Conservation (phyloP, 2,113 vertebrate species). For the Thryonomys swinderianus region DNA sequence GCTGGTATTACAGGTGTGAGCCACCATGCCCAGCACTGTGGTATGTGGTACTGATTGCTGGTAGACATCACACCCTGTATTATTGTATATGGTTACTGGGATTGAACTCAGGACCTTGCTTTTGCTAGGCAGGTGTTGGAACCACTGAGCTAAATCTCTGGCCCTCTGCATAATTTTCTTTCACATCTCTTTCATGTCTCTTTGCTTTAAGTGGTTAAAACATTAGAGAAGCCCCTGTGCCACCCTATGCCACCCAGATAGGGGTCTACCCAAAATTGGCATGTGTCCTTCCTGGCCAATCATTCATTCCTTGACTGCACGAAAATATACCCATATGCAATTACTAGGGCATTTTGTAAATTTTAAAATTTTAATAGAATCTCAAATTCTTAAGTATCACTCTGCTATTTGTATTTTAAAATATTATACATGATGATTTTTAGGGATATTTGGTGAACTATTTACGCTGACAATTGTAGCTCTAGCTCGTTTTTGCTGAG, state of each 20-base stretch:
- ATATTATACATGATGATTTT: not conserved
- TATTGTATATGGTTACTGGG: too few species aligned
- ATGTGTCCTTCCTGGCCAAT: not conserved
- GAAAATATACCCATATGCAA: not conserved
- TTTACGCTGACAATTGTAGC: not conserved
- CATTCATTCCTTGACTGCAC: not conserved
- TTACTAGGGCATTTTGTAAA: too few species aligned
- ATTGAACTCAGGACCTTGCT: too few species aligned
- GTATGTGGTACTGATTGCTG: too few species aligned
- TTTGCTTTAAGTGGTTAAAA: not conserved
- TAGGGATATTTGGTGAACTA: constrained; percentile 3
- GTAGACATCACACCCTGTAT: too few species aligned
- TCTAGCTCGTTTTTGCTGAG: not conserved
- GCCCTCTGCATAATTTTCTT: not conserved
- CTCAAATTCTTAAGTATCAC: not conserved
- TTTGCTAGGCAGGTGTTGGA: too few species aligned
- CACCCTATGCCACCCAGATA: too few species aligned
- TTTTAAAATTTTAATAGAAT: not conserved
- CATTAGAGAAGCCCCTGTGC: not conserved
- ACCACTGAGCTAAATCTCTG: too few species aligned
- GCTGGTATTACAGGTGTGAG: too few species aligned
- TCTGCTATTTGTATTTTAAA: not conserved
- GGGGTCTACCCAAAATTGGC: not conserved
- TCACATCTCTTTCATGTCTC: not conserved
- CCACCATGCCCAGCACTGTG: too few species aligned